Evolutionary conservation across 2,113 vertebrate species (phyloP), one percentile per base, ranked within the genome.

Genomic region (Tenrec ecaudatus): DNA sequence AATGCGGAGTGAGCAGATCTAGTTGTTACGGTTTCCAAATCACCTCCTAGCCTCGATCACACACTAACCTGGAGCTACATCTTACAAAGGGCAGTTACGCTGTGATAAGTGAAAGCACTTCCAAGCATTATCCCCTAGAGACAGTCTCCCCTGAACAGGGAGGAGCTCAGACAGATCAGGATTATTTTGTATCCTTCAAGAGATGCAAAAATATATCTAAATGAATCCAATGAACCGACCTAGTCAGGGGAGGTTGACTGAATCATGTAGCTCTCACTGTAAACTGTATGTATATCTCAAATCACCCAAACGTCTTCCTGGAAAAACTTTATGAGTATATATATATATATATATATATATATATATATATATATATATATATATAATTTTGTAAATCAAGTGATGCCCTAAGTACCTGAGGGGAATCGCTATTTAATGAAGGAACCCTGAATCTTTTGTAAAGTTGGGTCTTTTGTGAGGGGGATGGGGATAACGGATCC

Each of bases 391-490:
- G 89, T 81, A 89, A 94, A 90, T 81, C 60, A 84, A 86, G 16
- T n/a, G 90, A 12, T 81, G 90, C 88, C 94, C 92, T 86, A 95
- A 86, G 93, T 86, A 77, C 22, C 29, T 12, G 66, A 68, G 17
- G 22, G 19, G 16, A 93, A 88, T 94, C 75, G 66, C 79, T 66
- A 81, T 38, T 88, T 73, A 73, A 89, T 25, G 20, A 92, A 86
- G 31, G 27, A 87, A 91, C 66, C 33, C 68, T 40, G 22, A 89
- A 43, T 62, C 85, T 90, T 95, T 88, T 86, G 68, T 29, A 62
- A 40, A 64, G 33, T 2, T 22, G 6, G 58, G 87, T 79, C 16
- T 29, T 80, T 95, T 92, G 68, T 40, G 40, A 40, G 47, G 36
- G 57, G 62, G 62, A 88, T 1, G 4, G 58, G 40, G 94, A 90